Conservation (phyloP, 2,113 vertebrate genomes). For the Ciconia boyciana region DNA sequence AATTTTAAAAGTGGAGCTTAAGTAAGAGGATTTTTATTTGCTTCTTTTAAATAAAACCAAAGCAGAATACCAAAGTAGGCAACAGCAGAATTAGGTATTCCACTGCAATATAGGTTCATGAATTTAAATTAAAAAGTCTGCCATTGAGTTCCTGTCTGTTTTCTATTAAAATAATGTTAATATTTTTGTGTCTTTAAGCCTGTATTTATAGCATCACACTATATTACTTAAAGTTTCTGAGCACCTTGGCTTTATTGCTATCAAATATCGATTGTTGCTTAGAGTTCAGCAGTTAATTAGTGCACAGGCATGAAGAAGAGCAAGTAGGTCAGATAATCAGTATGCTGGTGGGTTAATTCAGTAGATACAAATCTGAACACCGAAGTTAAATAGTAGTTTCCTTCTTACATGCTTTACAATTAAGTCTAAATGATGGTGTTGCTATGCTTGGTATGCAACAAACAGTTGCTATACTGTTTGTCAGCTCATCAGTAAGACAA, state of each 20-base stretch:
- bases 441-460: background rate
- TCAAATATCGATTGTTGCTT: background rate
- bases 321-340: background rate
- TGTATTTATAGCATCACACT: background rate
- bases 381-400: background rate
- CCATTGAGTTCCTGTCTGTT: background rate
- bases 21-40: background rate
- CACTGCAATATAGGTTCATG: background rate
- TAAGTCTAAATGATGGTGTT: background rate
- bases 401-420: background rate
- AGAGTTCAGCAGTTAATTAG: slow-evolving; percentile 29
- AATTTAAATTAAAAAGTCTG: slow-evolving; percentile 8
- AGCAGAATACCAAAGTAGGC: background rate
- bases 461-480: too few species aligned
- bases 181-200: background rate
- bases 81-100: background rate
- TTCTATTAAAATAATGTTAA: background rate
- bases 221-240: background rate
- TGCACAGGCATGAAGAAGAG: background rate
- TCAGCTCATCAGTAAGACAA: background rate
- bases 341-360: background rate
- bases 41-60: slow-evolving; percentile 12
- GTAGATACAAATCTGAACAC: background rate
- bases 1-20: background rate
- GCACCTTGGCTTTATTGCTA: background rate